Conservation (phyloP, 2,113 vertebrate species). For the Tychaedon coryphoeus region DNA sequence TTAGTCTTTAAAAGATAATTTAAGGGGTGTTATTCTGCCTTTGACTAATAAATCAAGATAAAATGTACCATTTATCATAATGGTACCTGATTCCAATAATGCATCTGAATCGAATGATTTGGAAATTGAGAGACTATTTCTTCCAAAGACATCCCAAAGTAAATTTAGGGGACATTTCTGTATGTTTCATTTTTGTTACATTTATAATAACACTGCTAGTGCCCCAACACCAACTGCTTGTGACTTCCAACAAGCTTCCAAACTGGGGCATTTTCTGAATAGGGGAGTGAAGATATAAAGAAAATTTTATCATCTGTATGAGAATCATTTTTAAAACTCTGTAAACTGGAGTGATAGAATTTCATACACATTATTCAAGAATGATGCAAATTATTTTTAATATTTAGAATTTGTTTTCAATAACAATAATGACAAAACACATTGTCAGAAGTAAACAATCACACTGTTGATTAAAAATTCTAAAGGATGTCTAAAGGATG, state of each 20-base stretch:
- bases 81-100: background rate
- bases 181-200: background rate
- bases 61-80: background rate
- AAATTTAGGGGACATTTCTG: background rate
- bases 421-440: background rate
- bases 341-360: background rate
- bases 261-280: background rate
- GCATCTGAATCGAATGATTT: background rate
- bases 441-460: background rate
- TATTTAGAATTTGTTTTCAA: background rate
- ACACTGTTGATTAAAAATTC: background rate
- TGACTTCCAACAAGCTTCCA: background rate
- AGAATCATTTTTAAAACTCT: background rate
- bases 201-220: background rate
- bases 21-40: background rate
- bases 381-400: background rate
- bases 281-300: background rate
- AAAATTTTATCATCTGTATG: background rate
- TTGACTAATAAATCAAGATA: constrained; percentile 11
- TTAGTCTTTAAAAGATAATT: constrained; percentile 23
- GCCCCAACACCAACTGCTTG: background rate
- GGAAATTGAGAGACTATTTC: background rate
- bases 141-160: background rate
- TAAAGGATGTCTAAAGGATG: background rate
- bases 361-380: background rate